Conservation (phyloP, 2,797 vertebrate species). For the Chromobotia macracanthus region DNA sequence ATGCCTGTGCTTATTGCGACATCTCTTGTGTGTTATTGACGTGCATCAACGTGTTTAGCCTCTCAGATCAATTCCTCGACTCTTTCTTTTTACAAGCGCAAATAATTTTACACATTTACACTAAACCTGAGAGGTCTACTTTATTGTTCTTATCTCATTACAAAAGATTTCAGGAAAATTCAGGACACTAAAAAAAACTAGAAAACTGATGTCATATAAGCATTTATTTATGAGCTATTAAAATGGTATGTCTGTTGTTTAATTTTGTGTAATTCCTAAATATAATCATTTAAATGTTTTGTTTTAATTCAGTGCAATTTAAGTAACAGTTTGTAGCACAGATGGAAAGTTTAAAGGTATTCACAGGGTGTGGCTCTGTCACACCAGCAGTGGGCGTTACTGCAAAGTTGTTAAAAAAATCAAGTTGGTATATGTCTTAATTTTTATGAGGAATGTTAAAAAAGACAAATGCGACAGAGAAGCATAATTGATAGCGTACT, state of each 20-base stretch:
- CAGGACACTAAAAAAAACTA: no score
- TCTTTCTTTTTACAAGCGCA: neutral
- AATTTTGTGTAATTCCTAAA: neutral
- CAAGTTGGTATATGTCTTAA: no score
- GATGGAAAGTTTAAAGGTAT: neutral
- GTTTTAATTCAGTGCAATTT: neutral
- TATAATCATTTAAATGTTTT: neutral
- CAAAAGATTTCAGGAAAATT: no score
- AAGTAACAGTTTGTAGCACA: neutral
- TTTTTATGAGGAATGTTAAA: no score
- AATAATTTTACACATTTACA: neutral
- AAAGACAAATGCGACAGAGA: no score
- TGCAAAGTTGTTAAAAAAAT: neutral
- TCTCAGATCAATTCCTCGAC: neutral
- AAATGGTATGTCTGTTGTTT: neutral
- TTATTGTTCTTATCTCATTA: neutral
- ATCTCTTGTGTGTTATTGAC: neutral
- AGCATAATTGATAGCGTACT: no score
- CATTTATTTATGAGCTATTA: no score
- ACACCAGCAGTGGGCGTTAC: slow-evolving; percentile 5
- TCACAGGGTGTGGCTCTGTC: neutral
- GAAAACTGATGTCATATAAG: no score
- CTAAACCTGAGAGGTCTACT: neutral
- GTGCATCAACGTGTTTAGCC: neutral
- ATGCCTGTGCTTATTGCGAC: neutral